Evolutionary conservation across 2,113 vertebrate species (phyloP), one percentile per base, ranked within the genome.

Genomic region (Sprattus sprattus): DNA sequence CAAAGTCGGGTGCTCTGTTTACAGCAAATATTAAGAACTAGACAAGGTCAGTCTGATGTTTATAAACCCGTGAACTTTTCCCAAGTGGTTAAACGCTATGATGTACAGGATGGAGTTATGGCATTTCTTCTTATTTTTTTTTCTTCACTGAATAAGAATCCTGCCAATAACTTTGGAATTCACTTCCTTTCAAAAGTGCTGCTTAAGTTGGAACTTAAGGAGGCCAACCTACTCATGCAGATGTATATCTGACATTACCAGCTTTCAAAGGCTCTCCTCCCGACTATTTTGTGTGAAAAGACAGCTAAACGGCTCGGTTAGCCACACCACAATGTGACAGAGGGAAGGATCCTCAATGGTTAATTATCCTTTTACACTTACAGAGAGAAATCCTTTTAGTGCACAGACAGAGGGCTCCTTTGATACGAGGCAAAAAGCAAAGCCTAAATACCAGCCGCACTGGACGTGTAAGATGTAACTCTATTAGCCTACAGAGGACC

Each of bases 341-440:
- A 87, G 82, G n/a, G 47, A 67, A 86, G 86, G 78, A 87, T 87
- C 80, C 83, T 85, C 85, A 83, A 39, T 50, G 54, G 88, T 88
- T 89, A 90, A 92, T 92, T 90, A 92, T 88, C 86, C 89, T 83
- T 91, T 90, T 89, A 91, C 89, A 90, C 89, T 91, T 91, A 89
- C 83, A 91, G 90, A 90, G 90, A 87, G 85, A 87, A 89, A 90
- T 87, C 88, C 88, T 91, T 91, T 91, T 89, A 91, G 85, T 47
- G 83, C n/a, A 50, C 85, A 88, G 85, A 91, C 89, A 91, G 88
- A 91, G 90, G 85, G 82, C 45, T 71, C 83, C 88, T 89, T 90
- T 90, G 90, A 90, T 82, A 87, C 86, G 25, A 75, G 81, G 86
- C 83, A 81, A 46, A 81, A 22, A 71, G 49, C 87, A 81, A 85